These are phyloP conservation scores for Leuciscus idus DNA, from an alignment of 2,113 vertebrate genomes.

Conservation along the genomic window DNA sequence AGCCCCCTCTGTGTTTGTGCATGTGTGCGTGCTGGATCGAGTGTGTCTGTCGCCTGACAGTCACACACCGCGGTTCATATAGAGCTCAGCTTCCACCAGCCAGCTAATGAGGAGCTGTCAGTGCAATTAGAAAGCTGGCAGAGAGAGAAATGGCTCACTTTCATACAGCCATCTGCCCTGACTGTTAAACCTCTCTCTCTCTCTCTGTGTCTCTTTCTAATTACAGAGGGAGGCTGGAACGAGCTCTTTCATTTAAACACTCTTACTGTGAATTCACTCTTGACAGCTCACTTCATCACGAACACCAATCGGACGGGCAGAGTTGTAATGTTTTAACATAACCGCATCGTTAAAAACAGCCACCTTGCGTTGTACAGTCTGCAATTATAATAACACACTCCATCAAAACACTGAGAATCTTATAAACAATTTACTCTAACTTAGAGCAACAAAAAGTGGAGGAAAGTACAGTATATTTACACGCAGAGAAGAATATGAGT, in stretches of 20 bases:
- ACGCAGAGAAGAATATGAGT: neutral
- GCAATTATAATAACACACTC: constrained; percentile 13
- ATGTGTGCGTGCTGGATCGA: constrained; percentile 4
- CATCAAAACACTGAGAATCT: neutral
- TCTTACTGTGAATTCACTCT: constrained; percentile 4
- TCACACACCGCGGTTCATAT: constrained; percentile 40
- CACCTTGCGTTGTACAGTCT: neutral
- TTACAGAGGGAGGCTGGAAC: neutral
- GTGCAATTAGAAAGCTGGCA: constrained; percentile 58
- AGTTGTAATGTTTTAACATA: constrained; percentile 29
- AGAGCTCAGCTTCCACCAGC: constrained; percentile 49
- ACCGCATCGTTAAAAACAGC: constrained; percentile 20
- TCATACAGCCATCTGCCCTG: constrained; percentile 46
- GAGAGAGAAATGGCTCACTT: constrained; percentile 59
- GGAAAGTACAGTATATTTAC: neutral
- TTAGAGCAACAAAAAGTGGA: neutral
- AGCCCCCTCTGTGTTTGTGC: constrained; percentile 13
- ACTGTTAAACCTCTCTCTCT: constrained; percentile 7
- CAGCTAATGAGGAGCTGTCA: constrained; percentile 64
- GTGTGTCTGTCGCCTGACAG: constrained; percentile 23
- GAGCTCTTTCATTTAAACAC: constrained; percentile 20
- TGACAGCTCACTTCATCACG: constrained; percentile 40
- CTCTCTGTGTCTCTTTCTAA: neutral
- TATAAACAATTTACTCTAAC: constrained; percentile 25
- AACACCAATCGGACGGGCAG: neutral